Percentiles rank a stretch among this genome's conserved stretches.
Conservation (phyloP, 1,140 invertebrate genomes). For the Megalopta genalis region DNA sequence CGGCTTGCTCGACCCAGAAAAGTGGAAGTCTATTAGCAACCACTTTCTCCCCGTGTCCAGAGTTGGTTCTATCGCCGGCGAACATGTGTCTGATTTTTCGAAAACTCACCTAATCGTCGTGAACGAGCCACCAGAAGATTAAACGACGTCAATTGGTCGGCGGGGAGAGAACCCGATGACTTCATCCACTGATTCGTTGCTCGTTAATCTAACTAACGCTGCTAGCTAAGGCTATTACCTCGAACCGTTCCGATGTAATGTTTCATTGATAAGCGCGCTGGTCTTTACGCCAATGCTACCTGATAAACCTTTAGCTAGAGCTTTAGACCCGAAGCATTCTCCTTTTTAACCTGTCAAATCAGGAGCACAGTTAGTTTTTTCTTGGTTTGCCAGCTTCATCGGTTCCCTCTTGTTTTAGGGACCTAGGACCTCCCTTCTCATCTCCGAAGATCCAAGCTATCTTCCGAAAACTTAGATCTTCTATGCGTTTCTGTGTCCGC, state of each 20-base stretch:
- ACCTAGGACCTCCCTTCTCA: not conserved
- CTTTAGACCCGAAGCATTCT: too few species aligned
- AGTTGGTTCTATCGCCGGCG: too few species aligned
- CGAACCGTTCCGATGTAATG: too few species aligned
- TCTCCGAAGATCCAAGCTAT: not conserved
- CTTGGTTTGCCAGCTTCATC: not conserved
- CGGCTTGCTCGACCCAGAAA: not conserved
- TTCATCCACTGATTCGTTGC: not conserved
- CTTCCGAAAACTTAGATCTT: not conserved
- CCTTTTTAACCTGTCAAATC: too few species aligned
- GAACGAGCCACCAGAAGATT: not conserved
- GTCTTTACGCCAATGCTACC: not conserved
- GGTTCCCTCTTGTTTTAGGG: not conserved
- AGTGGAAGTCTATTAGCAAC: conserved; percentile 1
- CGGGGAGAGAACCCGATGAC: conserved; percentile 1
- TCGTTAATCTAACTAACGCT: not conserved
- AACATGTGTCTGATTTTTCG: not conserved
- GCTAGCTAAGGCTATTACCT: too few species aligned
- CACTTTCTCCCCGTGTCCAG: not conserved
- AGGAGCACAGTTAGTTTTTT: not conserved
- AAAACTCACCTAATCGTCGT: not conserved
- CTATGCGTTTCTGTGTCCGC: not conserved
- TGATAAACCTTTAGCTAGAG: not conserved
- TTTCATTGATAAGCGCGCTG: too few species aligned
- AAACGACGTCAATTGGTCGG: not conserved